These are phyloP conservation scores for Drosophila kepulauana DNA, from an alignment of 1,140 invertebrate genomes.

Conservation along the genomic window DNA sequence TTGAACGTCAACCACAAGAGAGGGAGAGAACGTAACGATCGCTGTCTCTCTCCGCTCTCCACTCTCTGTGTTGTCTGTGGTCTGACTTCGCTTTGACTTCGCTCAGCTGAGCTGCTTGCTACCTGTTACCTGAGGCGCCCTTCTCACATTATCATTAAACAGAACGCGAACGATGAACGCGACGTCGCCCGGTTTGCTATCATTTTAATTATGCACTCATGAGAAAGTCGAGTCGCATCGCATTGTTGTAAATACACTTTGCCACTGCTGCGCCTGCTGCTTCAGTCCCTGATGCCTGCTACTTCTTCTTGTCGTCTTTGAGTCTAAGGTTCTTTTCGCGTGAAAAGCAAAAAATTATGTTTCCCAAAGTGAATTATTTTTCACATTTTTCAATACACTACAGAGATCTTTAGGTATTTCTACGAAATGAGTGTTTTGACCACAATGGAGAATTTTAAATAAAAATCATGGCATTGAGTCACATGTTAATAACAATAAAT, in stretches of 20 bases:
- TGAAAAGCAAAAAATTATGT: slow-evolving; percentile 46
- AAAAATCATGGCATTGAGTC: no score
- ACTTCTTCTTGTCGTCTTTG: slow-evolving; percentile 2
- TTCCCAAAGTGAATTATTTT: slow-evolving; percentile 62
- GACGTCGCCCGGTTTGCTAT: slow-evolving; percentile 65
- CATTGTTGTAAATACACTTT: slow-evolving; percentile 58
- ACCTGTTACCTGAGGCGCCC: slow-evolving; percentile 72
- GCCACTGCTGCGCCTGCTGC: background rate
- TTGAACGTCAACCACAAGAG: slow-evolving; percentile 54
- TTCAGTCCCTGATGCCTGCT: background rate
- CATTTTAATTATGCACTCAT: slow-evolving; percentile 75
- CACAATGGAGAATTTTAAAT: background rate
- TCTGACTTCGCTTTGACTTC: background rate
- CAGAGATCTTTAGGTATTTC: background rate
- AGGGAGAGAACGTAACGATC: slow-evolving; percentile 4
- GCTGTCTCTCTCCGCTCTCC: background rate
- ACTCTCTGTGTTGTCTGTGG: background rate
- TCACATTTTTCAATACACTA: slow-evolving; percentile 50
- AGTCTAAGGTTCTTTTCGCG: slow-evolving; percentile 49
- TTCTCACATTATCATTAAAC: slow-evolving; percentile 77
- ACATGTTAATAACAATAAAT: no score
- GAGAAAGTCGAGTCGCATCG: slow-evolving; percentile 58
- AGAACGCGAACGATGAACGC: slow-evolving; percentile 61
- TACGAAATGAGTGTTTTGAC: background rate
- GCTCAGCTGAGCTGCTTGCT: slow-evolving; percentile 3